These are phyloP conservation scores for Astatoreochromis straeleni DNA, from an alignment of 2,113 vertebrate genomes.

Conservation along the genomic window DNA sequence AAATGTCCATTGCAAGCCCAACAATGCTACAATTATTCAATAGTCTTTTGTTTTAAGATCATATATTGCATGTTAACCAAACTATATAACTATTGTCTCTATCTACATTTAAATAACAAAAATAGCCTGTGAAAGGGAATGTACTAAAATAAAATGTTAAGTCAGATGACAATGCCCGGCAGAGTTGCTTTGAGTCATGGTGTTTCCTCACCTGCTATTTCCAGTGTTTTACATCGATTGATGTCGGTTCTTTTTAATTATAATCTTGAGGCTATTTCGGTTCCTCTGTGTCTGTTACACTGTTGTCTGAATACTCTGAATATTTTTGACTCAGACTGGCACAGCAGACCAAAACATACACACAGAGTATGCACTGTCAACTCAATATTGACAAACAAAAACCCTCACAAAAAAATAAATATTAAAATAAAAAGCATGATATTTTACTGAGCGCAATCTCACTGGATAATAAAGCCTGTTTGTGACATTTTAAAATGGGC, in stretches of 20 bases:
- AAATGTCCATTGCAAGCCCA: neutral
- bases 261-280: neutral
- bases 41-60: neutral
- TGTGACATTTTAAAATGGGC: slow-evolving; percentile 37
- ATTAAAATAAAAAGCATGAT: neutral
- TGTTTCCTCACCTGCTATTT: slow-evolving; percentile 1
- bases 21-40: neutral
- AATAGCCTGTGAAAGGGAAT: neutral
- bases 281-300: neutral
- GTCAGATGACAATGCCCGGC: neutral
- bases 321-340: neutral
- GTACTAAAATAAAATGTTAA: neutral
- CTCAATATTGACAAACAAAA: neutral
- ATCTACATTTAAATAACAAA: neutral
- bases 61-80: neutral
- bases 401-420: neutral
- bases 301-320: neutral
- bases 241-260: neutral
- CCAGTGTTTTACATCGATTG: neutral
- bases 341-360: neutral
- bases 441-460: neutral
- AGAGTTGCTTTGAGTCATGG: neutral
- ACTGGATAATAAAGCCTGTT: slow-evolving; percentile 1
- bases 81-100: neutral
- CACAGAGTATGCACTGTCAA: neutral